Base-by-base conservation (phyloP, 2,797 vertebrate genomes). In the Spondyliosoma cantharus region DNA sequence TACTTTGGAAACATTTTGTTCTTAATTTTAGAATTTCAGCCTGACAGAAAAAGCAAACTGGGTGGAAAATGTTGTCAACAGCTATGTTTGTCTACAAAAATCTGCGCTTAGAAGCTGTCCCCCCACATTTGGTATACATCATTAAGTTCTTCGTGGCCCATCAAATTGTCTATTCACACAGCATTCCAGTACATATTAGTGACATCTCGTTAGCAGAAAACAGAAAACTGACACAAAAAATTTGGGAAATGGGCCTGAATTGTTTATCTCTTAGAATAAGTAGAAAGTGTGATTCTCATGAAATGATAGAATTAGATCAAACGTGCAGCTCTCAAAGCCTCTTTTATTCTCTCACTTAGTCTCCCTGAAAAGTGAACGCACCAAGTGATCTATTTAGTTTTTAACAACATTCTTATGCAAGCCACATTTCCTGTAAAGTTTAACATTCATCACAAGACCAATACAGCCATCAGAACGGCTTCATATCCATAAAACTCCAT, bases 161-260 rank as follows among this genome's bases (percentile, higher is more conserved):
- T 95, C 91, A 93, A 94, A 93, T 93, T 91, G 91, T 87, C 90
- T 88, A 87, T 93, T 95, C 93, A 93, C 87, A 91, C 87, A 32
- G 89, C 94, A 95, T 95, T 95, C 94, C 93, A 92, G 93, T 93
- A 94, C 95, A 80, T 94, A 94, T 96, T 95, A 95, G 95, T 95
- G 93, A 95, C 94, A 93, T 93, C 92, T 95, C 93, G 90, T 95
- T 96, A 93, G 93, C 92, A 83, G 90, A 94, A 95, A 94, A 95
- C 94, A 95, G 93, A 95, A 95, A 95, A 95, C 88, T 90, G 94
- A 90, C 92, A 92, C 80, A 93, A 90, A 94, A 94, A 93, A 93
- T 93, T 88, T 87, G 86, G 89, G 86, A 90, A 94, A 91, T 84
- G 45, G 89, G 87, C 89, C 81, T 90, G 87, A 93, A 91, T 86